phyloP scores from a whole-genome alignment of 2,888 invertebrate genomes.

The Tachina lurida region DNA sequence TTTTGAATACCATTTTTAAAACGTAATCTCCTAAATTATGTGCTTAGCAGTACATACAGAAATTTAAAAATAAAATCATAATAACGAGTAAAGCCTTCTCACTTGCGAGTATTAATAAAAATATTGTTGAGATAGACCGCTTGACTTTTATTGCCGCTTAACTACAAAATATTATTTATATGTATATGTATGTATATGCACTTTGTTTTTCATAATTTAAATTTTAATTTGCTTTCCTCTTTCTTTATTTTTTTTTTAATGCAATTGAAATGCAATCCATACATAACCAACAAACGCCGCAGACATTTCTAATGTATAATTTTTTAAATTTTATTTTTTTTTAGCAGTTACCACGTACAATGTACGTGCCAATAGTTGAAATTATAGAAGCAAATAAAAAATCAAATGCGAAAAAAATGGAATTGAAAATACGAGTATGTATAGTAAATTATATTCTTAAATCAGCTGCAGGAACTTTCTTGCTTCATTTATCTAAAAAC shows the following conservation, averaged over 20 bases:
- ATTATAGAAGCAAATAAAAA: conserved; percentile 38
- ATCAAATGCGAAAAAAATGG: conserved; percentile 16
- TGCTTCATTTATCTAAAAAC: not conserved
- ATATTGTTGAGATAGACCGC: conserved; percentile 40
- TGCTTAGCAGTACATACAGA: not conserved
- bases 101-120: conserved; percentile 8
- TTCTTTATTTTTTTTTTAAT: conserved; percentile 22
- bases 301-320: conserved; percentile 38
- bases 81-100: not conserved
- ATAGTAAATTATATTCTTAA: conserved; percentile 13
- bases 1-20: no score
- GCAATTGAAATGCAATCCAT: conserved; percentile 25
- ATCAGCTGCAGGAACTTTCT: conserved; percentile 15
- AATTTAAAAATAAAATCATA: not conserved
- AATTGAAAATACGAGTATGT: not conserved
- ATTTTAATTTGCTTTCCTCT: conserved; percentile 17
- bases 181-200: not conserved
- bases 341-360: conserved; percentile 67
- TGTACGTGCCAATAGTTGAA: conserved; percentile 69
- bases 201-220: conserved; percentile 17
- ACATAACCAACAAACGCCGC: conserved; percentile 22
- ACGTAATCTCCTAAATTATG: no score
- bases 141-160: conserved; percentile 14
- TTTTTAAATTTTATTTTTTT: not conserved
- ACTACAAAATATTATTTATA: not conserved